These are phyloP conservation scores for Campoletis raptor DNA, from an alignment of 2,888 invertebrate species.

Conservation along the genomic window DNA sequence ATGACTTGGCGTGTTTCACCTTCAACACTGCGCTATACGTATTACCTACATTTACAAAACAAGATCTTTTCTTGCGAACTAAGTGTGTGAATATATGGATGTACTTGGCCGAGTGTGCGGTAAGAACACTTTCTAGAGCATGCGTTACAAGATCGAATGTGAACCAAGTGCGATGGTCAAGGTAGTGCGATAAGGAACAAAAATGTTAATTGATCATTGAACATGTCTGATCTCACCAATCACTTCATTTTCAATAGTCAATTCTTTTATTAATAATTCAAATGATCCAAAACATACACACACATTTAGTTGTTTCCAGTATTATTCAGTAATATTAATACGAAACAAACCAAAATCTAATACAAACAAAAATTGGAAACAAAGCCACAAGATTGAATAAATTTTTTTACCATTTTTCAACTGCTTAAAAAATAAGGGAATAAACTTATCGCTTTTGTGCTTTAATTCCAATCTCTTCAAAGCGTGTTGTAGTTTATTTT, in stretches of 20 bases:
- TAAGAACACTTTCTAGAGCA: slow-evolving; percentile 80
- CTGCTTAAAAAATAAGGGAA: background rate
- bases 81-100: slow-evolving; percentile 53
- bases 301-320: background rate
- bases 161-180: slow-evolving; percentile 68
- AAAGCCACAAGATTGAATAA: background rate
- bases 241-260: background rate
- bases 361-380: background rate
- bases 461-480: background rate
- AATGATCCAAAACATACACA: background rate
- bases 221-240: slow-evolving; percentile 5
- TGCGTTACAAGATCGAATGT: slow-evolving; percentile 67
- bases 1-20: slow-evolving; percentile 83
- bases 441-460: background rate
- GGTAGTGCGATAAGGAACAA: slow-evolving; percentile 46
- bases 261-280: background rate
- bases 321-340: background rate
- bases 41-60: slow-evolving; percentile 42
- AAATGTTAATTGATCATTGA: slow-evolving; percentile 22
- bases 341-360: background rate
- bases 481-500: slow-evolving; percentile 16
- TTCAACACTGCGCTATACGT: slow-evolving; percentile 60
- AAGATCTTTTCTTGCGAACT: slow-evolving; percentile 62
- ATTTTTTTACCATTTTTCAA: background rate
- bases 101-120: slow-evolving; percentile 81